Conservation (phyloP, 2,113 vertebrate genomes). For the Rhegmatorhina hoffmannsi region DNA sequence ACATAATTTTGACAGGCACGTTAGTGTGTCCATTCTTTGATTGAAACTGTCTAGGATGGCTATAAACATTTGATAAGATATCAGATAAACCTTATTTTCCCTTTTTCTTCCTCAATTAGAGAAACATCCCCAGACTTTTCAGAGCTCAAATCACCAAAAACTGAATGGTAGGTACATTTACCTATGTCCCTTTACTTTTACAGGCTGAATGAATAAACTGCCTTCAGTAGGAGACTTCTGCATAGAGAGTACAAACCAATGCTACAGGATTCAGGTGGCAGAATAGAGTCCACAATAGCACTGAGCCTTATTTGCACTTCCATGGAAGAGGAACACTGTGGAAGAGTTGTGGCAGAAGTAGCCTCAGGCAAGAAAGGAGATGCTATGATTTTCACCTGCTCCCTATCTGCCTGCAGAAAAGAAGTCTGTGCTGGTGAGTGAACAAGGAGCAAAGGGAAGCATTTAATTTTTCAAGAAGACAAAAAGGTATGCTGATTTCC, state of each 20-base stretch:
- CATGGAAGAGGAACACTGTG: accelerated
- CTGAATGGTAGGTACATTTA: not conserved
- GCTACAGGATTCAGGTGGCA: not conserved
- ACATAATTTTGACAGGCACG: not conserved
- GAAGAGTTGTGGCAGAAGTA: not conserved
- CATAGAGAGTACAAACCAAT: accelerated
- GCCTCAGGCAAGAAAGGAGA: not conserved
- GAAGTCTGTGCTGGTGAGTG: not conserved
- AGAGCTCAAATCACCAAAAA: not conserved
- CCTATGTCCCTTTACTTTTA: not conserved
- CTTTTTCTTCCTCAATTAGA: not conserved
- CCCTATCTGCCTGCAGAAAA: not conserved
- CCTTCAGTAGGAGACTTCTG: not conserved
- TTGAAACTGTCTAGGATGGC: not conserved
- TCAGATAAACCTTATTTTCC: not conserved
- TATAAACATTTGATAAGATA: not conserved
- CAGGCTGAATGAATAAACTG: not conserved
- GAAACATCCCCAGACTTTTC: not conserved
- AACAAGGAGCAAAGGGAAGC: not conserved
- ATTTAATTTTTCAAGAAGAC: not conserved
- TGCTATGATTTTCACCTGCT: not conserved
- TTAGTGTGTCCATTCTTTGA: not conserved
- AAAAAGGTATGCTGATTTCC: not conserved
- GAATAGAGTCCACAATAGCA: not conserved
- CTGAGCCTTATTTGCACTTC: not conserved